phyloP scores from a whole-genome alignment of 2,797 vertebrate species.

The Sebastes variabilis region DNA sequence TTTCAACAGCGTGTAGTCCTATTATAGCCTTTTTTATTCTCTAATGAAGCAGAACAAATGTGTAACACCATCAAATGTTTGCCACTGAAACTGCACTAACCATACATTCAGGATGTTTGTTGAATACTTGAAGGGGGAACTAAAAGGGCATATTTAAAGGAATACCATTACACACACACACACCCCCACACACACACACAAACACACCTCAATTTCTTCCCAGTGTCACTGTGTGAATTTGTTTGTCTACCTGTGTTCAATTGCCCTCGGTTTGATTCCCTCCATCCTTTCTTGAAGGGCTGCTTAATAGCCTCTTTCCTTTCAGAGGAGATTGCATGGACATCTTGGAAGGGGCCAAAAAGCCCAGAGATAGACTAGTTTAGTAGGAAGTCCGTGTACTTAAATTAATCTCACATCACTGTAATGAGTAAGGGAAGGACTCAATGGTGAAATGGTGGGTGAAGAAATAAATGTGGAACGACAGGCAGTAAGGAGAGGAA shows the following conservation, averaged over 20 bases:
- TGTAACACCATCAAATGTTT: neutral
- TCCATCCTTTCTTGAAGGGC: slow-evolving; percentile 63
- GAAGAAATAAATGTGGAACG: slow-evolving; percentile 34
- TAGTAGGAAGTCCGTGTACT: slow-evolving; percentile 46
- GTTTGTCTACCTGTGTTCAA: slow-evolving; percentile 73
- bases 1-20: neutral
- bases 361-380: slow-evolving; percentile 57
- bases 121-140: slow-evolving; percentile 7
- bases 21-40: neutral
- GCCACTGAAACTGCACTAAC: neutral
- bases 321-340: slow-evolving; percentile 70
- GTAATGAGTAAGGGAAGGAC: slow-evolving; percentile 57
- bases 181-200: neutral
- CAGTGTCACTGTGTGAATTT: slow-evolving; percentile 58
- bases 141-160: slow-evolving; percentile 5
- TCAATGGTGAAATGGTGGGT: slow-evolving; percentile 47
- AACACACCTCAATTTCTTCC: slow-evolving; percentile 37
- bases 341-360: slow-evolving; percentile 52
- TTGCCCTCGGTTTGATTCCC: slow-evolving; percentile 62
- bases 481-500: neutral
- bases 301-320: slow-evolving; percentile 74
- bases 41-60: slow-evolving; percentile 5
- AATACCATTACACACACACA: neutral
- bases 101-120: neutral
- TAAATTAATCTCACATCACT: slow-evolving; percentile 65